Evolutionary conservation across 2,888 invertebrate species (phyloP).

Genomic region (Neoascia interrupta): DNA sequence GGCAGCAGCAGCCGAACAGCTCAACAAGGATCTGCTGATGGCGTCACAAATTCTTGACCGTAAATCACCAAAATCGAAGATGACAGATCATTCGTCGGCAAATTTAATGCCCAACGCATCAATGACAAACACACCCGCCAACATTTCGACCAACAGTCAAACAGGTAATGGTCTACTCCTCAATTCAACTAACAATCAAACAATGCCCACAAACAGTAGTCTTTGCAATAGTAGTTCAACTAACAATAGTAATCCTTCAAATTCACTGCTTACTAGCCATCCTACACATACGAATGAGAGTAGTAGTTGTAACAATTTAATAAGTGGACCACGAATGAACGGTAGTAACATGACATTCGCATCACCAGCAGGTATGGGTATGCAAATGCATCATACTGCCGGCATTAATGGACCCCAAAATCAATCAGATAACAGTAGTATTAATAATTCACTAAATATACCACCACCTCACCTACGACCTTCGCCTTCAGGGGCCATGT

Average conservation of each 20-base stretch:
- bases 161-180: constrained; percentile 79
- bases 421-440: constrained; percentile 76
- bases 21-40: constrained; percentile 90
- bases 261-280: constrained; percentile 44
- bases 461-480: constrained; percentile 85
- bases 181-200: constrained; percentile 77
- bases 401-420: constrained; percentile 74
- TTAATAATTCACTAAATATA: constrained; percentile 82
- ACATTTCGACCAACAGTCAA: constrained; percentile 77
- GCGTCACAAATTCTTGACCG: constrained; percentile 90
- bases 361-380: constrained; percentile 81
- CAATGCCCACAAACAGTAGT: constrained; percentile 78
- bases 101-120: constrained; percentile 59
- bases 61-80: constrained; percentile 87
- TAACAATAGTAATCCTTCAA: constrained; percentile 69
- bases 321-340: constrained; percentile 83
- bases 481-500: constrained; percentile 87
- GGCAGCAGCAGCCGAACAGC: constrained; percentile 89
- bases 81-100: constrained; percentile 75
- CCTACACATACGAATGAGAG: constrained; percentile 42
- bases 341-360: constrained; percentile 80
- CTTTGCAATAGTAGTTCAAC: constrained; percentile 72
- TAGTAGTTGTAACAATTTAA: constrained; percentile 70
- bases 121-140: constrained; percentile 72
- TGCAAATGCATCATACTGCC: constrained; percentile 80